Conservation (phyloP, 2,797 vertebrate genomes). For the Zonotrichia albicollis region DNA sequence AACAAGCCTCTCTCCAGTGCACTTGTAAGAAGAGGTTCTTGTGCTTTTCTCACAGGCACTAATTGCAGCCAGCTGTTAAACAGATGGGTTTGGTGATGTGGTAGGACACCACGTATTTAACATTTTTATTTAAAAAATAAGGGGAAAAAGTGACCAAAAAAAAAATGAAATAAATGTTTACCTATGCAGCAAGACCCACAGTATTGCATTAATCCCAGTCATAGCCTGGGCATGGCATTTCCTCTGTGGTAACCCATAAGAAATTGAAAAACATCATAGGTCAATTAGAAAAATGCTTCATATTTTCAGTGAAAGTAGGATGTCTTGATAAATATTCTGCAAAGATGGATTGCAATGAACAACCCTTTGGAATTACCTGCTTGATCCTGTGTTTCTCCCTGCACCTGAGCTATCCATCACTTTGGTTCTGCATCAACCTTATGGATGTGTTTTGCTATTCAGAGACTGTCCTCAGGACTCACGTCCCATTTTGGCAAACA, state of each 20-base stretch:
- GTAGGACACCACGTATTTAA: not conserved
- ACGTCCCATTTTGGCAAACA: not conserved
- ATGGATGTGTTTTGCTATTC: not conserved
- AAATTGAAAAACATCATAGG: not conserved
- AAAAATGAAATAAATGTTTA: not conserved
- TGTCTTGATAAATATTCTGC: not conserved
- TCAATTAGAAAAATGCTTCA: not conserved
- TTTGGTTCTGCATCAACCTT: not conserved
- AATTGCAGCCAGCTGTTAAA: conserved; percentile 26
- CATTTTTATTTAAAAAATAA: not conserved
- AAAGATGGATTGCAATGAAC: not conserved
- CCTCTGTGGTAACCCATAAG: not conserved
- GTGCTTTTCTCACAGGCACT: not conserved
- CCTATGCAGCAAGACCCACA: not conserved
- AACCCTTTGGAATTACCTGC: not conserved
- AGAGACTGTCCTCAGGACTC: not conserved
- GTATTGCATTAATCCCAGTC: not conserved
- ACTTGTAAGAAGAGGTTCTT: not conserved
- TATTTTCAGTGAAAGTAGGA: not conserved
- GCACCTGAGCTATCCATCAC: not conserved
- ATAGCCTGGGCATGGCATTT: not conserved
- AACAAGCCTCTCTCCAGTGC: not conserved
- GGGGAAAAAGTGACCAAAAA: not conserved
- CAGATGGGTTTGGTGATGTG: not conserved
- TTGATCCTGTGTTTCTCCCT: not conserved